Percentiles rank a stretch among this genome's conserved stretches.
Evolutionary conservation across 2,113 vertebrate genomes (phyloP).

Genomic region (Monarcha castaneiventris): DNA sequence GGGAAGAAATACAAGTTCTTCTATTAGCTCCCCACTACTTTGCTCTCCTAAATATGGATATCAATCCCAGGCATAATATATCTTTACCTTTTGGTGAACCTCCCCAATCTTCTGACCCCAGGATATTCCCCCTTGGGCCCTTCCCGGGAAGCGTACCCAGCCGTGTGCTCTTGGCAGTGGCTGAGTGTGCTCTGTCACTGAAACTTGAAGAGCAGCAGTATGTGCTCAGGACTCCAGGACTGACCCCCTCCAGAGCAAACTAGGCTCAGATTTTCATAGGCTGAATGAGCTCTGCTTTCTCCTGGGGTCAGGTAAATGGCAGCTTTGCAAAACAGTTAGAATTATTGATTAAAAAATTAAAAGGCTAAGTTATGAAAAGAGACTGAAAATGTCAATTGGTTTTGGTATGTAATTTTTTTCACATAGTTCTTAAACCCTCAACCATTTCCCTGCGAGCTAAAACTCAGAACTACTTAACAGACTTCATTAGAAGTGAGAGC

Average conservation of each 20-base stretch:
- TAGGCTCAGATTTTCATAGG: neutral
- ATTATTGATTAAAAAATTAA: neutral
- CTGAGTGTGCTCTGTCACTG: neutral
- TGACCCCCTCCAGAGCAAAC: neutral
- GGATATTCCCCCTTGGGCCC: neutral
- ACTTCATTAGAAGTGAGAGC: neutral
- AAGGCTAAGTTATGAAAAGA: neutral
- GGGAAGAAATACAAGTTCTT: neutral
- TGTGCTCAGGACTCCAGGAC: neutral
- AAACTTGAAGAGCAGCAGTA: neutral
- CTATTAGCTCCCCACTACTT: neutral
- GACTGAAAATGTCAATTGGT: neutral
- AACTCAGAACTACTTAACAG: neutral
- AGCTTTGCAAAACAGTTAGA: neutral
- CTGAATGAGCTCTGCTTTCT: neutral
- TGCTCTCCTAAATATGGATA: neutral
- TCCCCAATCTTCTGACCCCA: neutral
- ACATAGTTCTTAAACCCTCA: neutral
- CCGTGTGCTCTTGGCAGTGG: neutral
- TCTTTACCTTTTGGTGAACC: neutral
- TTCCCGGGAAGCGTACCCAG: accelerated
- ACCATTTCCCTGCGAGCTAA: neutral
- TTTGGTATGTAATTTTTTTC: neutral
- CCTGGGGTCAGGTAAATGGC: neutral
- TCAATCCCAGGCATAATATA: neutral